Evolutionary conservation across 2,797 vertebrate genomes (phyloP).

Genomic region (Lacerta viridis): DNA sequence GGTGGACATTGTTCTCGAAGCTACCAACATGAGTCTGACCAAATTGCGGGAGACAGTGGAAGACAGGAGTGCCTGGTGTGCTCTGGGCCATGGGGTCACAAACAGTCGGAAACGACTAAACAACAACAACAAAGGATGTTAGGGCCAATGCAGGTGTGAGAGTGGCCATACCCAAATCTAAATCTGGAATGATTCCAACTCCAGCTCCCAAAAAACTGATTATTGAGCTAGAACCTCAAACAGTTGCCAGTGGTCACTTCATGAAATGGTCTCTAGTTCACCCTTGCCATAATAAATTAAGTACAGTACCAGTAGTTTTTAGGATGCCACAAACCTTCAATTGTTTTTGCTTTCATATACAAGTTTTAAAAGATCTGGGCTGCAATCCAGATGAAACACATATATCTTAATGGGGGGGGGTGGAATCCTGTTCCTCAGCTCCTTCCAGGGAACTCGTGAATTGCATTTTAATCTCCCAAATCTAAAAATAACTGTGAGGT

Average conservation of each 20-base stretch:
- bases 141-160: neutral
- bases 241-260: too few species aligned
- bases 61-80: too few species aligned
- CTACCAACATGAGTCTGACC: too few species aligned
- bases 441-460: neutral
- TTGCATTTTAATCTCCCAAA: neutral
- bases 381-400: neutral
- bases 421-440: neutral
- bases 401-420: neutral
- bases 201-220: neutral
- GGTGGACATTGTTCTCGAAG: too few species aligned
- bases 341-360: neutral
- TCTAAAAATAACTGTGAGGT: neutral
- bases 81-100: too few species aligned
- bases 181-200: neutral
- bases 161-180: neutral
- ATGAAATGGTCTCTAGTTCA: too few species aligned
- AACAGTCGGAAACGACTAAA: too few species aligned
- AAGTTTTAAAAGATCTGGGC: neutral
- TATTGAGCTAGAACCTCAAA: too few species aligned
- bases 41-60: too few species aligned
- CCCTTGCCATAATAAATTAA: too few species aligned
- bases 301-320: neutral
- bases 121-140: too few species aligned
- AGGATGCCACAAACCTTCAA: neutral